A percentile compares a stretch with the other conserved stretches of the same genome.
Conservation (phyloP, 35 echinoderm and acorn worm species). For the Hemicentrotus pulcherrimus region DNA sequence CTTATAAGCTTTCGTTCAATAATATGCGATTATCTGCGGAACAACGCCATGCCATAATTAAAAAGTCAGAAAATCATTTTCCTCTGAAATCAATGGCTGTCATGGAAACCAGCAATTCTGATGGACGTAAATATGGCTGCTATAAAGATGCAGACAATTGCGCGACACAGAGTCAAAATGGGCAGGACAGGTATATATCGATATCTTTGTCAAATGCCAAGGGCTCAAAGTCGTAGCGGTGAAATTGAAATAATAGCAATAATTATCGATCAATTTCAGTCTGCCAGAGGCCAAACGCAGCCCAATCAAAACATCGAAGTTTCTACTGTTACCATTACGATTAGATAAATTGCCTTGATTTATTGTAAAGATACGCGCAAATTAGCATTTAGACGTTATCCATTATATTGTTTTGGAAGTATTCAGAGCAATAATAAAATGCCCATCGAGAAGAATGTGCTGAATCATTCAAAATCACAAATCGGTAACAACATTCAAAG, state of each 20-base stretch:
- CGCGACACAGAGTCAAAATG: neutral
- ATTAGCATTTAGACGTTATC: neutral
- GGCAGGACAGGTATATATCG: neutral
- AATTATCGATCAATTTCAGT: neutral
- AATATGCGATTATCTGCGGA: no score
- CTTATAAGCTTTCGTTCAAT: no score
- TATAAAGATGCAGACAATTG: neutral
- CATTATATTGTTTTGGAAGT: neutral
- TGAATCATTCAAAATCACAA: neutral
- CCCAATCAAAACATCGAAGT: neutral
- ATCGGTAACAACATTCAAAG: neutral
- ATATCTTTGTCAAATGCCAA: neutral
- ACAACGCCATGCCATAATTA: no score
- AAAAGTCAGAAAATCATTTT: neutral
- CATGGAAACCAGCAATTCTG: neutral
- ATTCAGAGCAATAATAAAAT: neutral
- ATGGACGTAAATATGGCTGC: neutral
- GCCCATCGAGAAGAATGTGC: neutral
- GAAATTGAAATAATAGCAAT: neutral
- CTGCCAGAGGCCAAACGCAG: neutral
- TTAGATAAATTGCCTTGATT: neutral
- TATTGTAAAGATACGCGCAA: neutral
- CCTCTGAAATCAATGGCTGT: neutral
- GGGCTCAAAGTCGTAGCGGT: neutral
- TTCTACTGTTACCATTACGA: neutral